Conservation (phyloP, 2,797 vertebrate genomes). For the Phataginus tetradactyla region DNA sequence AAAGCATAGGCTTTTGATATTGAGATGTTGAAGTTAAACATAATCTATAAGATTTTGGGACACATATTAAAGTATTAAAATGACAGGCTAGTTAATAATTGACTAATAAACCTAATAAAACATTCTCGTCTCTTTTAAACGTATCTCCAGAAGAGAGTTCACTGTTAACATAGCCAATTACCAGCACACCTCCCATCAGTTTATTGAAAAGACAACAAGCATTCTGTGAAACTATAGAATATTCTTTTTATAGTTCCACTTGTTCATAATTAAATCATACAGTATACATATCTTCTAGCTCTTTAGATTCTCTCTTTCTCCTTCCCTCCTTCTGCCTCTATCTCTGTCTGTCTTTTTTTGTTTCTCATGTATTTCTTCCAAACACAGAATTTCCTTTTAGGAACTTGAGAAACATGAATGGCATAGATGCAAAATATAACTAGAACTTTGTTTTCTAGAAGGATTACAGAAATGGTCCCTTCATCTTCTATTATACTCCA, state of each 20-base stretch:
- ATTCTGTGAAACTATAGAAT: not conserved
- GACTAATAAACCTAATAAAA: constrained; percentile 40
- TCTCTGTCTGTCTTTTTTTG: not conserved
- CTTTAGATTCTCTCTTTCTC: not conserved
- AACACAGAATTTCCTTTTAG: not conserved
- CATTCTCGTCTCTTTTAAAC: not conserved
- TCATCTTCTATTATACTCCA: not conserved
- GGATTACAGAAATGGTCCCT: not conserved
- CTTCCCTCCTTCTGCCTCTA: not conserved
- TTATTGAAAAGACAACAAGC: not conserved
- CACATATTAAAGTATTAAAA: not conserved
- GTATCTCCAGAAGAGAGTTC: not conserved
- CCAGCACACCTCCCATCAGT: not conserved
- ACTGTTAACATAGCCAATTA: not conserved
- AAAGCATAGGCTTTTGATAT: not conserved
- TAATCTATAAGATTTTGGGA: not conserved
- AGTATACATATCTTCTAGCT: not conserved
- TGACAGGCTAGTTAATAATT: not conserved
- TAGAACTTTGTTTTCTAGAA: not conserved
- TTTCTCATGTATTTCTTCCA: not conserved
- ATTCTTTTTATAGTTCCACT: not conserved
- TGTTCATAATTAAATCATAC: not conserved
- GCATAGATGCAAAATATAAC: not conserved
- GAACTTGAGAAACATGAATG: not conserved
- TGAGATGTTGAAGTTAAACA: not conserved